Conservation (phyloP, 2,888 invertebrate species). For the Antheraea yamamai region DNA sequence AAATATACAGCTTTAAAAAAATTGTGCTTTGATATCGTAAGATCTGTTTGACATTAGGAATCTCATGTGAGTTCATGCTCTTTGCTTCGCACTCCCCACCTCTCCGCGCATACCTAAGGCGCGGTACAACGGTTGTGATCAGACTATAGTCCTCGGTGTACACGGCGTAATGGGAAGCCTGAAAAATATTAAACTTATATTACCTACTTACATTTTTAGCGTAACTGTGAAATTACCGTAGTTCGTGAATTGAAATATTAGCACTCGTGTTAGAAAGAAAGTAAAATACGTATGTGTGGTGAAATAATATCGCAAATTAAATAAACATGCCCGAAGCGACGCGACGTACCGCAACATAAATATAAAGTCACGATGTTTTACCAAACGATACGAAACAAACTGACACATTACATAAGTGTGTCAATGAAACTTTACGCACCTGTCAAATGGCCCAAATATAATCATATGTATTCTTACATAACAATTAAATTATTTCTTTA, state of each 20-base stretch:
- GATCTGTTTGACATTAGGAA: no score
- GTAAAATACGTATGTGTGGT: conserved; percentile 15
- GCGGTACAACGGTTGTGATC: no score
- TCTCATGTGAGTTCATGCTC: no score
- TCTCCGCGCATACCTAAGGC: no score
- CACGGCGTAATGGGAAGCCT: background rate
- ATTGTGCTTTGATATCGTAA: no score
- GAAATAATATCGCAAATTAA: conserved; percentile 25
- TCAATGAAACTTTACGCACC: conserved; percentile 14
- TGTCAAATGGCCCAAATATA: conserved; percentile 3
- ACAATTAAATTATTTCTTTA: no score
- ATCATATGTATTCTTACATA: background rate
- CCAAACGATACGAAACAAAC: conserved; percentile 6
- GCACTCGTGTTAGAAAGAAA: conserved; percentile 21
- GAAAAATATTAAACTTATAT: background rate
- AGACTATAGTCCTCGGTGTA: no score
- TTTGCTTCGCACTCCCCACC: no score
- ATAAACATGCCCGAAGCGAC: conserved; percentile 16
- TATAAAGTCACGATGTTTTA: conserved; percentile 17
- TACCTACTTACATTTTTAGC: background rate
- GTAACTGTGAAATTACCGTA: background rate
- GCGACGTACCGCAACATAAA: conserved; percentile 3
- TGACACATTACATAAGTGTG: conserved; percentile 9
- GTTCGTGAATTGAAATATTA: conserved; percentile 17
- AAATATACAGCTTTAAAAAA: no score